Evolutionary conservation across 2,797 vertebrate genomes (phyloP).

Genomic region (Sylvilagus floridanus): DNA sequence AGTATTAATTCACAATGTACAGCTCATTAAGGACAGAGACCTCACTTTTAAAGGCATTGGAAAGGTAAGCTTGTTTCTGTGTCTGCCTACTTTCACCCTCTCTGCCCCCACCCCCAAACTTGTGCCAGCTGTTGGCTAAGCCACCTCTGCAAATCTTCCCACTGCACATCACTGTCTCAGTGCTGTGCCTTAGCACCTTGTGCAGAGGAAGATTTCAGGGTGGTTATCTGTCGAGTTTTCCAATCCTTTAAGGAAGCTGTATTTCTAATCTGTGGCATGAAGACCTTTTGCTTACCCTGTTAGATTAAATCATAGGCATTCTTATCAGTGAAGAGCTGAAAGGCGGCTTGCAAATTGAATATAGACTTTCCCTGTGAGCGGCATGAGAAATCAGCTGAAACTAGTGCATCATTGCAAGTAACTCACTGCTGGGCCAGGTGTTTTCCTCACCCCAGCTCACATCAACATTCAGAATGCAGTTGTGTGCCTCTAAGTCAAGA

Average conservation of each 20-base stretch:
- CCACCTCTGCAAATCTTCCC: background rate
- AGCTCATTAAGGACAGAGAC: too few species aligned
- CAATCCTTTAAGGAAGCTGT: constrained; percentile 57
- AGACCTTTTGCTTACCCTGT: constrained; percentile 72
- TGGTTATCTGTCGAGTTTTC: constrained; percentile 48
- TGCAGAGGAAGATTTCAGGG: constrained; percentile 30
- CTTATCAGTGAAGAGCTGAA: constrained; percentile 65
- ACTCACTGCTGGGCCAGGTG: background rate
- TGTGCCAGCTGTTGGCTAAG: background rate
- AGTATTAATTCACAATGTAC: too few species aligned
- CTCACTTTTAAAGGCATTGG: background rate
- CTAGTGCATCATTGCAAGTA: background rate
- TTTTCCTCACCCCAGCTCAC: background rate
- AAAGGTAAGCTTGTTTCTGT: background rate
- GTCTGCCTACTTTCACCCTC: too few species aligned
- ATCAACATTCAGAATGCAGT: background rate
- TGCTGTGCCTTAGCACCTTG: background rate
- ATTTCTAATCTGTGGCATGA: constrained; percentile 66
- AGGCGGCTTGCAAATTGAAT: constrained; percentile 68
- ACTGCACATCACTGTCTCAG: background rate
- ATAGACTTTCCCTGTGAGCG: constrained; percentile 64
- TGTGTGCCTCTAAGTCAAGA: background rate
- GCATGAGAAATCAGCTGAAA: constrained; percentile 47
- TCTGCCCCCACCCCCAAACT: accelerated
- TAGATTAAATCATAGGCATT: constrained; percentile 76